Conservation (phyloP, 2,797 vertebrate genomes). For the Eleutherodactylus coqui region DNA sequence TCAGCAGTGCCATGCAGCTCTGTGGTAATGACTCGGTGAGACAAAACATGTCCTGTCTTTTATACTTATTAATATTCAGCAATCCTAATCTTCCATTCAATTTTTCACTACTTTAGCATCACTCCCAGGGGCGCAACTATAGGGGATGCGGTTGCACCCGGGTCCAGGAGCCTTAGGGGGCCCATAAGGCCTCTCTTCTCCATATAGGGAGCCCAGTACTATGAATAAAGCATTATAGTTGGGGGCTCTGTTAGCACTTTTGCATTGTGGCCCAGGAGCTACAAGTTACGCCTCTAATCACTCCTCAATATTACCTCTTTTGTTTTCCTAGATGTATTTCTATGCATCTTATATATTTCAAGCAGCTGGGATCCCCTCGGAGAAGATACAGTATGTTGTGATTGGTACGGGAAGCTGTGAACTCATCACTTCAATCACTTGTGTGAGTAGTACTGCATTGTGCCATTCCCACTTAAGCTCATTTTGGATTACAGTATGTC, state of each 20-base stretch:
- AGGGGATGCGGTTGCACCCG: no score
- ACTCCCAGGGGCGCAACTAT: no score
- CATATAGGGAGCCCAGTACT: no score
- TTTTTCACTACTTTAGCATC: not conserved
- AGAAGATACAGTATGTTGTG: constrained; percentile 82
- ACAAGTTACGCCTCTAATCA: no score
- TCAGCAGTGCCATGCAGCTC: constrained; percentile 91
- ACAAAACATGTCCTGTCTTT: constrained; percentile 21
- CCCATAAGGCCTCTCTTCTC: no score
- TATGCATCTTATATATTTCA: constrained; percentile 88
- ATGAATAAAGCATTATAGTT: no score
- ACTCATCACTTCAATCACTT: constrained; percentile 81
- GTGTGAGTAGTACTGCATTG: constrained; percentile 83
- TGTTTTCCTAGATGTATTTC: constrained; percentile 84
- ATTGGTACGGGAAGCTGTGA: constrained; percentile 88
- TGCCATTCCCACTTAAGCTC: no score
- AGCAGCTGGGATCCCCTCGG: constrained; percentile 81
- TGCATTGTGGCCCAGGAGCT: no score
- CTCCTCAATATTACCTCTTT: constrained; percentile 13
- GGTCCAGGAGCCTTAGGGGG: no score
- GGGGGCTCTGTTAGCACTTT: no score
- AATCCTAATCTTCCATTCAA: not conserved
- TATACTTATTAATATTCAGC: not conserved
- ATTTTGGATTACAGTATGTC: no score
- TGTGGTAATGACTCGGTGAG: constrained; percentile 89